These are phyloP conservation scores for Seira musarum DNA, from an alignment of 2,888 invertebrate species.

Conservation along the genomic window DNA sequence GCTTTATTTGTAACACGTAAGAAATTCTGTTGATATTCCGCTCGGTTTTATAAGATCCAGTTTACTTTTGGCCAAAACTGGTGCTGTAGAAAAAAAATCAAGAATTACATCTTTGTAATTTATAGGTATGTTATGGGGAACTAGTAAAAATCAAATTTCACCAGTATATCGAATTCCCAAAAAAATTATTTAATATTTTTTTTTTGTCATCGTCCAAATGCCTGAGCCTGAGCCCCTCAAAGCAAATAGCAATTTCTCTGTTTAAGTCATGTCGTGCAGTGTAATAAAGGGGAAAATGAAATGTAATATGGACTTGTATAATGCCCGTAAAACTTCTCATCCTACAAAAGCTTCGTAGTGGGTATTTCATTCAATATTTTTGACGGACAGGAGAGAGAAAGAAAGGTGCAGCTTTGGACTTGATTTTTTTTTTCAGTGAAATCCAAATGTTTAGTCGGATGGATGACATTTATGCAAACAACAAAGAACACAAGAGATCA, in stretches of 20 bases:
- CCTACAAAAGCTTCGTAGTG: not conserved
- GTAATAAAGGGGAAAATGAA: not conserved
- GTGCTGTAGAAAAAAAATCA: not conserved
- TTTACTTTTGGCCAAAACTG: not conserved
- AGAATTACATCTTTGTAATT: not conserved
- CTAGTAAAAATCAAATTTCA: not conserved
- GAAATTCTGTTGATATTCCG: too few relatives aligned
- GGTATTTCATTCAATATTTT: slow-evolving; percentile 10
- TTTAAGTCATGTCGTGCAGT: not conserved
- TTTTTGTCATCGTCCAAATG: too few relatives aligned
- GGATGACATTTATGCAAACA: not conserved
- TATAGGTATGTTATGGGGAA: not conserved
- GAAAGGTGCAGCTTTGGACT: not conserved
- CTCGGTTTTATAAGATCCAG: too few relatives aligned
- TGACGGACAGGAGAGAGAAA: not conserved
- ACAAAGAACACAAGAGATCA: slow-evolving; percentile 25
- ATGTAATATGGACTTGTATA: slow-evolving; percentile 5
- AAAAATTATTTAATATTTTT: not conserved
- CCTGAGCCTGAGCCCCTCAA: too few relatives aligned
- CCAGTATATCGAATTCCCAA: not conserved
- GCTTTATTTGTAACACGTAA: too few relatives aligned
- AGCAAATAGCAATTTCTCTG: too few relatives aligned
- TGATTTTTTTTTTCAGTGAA: not conserved
- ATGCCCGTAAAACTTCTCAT: slow-evolving; percentile 3
- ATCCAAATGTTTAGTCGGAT: not conserved